These are phyloP conservation scores for Marmota flaviventris DNA, from an alignment of 2,113 vertebrate species.

Conservation along the genomic window DNA sequence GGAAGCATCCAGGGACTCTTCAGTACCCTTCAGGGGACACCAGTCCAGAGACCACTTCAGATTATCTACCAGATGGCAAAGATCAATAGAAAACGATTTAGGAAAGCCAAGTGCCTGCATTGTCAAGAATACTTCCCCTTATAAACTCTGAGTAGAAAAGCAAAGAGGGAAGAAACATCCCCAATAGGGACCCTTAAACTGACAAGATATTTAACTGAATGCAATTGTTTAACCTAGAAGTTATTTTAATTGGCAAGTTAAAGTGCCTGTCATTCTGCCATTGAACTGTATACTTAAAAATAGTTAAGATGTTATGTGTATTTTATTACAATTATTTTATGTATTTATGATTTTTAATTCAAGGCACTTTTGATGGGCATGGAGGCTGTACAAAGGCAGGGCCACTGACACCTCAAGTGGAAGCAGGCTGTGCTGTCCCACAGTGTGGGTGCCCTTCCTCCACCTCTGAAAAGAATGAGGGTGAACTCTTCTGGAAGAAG, in stretches of 20 bases:
- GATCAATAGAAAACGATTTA: neutral
- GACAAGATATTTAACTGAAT: conserved; percentile 15
- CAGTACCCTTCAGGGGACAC: neutral
- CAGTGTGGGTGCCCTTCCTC: neutral
- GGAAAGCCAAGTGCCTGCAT: neutral
- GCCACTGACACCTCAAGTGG: too few species aligned
- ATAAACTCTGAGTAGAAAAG: neutral
- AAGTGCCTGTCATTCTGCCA: neutral
- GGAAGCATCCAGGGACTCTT: neutral
- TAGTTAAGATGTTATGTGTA: neutral
- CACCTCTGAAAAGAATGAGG: neutral
- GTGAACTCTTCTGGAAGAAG: neutral
- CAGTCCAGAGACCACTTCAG: neutral
- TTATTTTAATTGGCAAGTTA: neutral
- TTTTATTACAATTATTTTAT: neutral
- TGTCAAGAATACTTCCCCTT: neutral
- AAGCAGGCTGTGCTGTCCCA: too few species aligned
- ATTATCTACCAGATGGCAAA: neutral
- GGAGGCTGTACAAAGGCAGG: too few species aligned
- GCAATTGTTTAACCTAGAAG: conserved; percentile 15
- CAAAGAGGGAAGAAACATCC: neutral
- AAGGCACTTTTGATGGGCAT: too few species aligned
- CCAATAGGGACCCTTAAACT: neutral
- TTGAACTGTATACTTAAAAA: neutral
- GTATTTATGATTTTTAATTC: too few species aligned